Conservation (phyloP, 1,140 invertebrate genomes). For the Hyphantria cunea region DNA sequence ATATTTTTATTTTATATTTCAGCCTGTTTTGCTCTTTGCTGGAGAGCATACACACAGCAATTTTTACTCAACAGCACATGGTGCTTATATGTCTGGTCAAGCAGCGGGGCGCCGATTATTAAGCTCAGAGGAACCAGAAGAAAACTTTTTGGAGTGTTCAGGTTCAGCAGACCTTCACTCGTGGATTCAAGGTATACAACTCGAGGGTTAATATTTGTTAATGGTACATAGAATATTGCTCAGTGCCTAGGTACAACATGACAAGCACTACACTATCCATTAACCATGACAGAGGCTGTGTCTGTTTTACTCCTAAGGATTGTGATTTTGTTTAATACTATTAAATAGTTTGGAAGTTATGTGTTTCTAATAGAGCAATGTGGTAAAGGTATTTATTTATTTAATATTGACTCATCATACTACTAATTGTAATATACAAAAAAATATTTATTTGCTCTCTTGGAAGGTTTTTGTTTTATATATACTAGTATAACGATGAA, state of each 20-base stretch:
- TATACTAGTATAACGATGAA: neutral
- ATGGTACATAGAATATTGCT: slow-evolving; percentile 18
- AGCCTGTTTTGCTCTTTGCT: slow-evolving; percentile 94
- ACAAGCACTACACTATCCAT: slow-evolving; percentile 22
- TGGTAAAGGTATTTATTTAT: slow-evolving; percentile 11
- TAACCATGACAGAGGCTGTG: slow-evolving; percentile 25
- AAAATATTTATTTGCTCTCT: neutral
- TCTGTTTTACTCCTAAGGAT: slow-evolving; percentile 24
- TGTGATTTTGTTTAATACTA: slow-evolving; percentile 29
- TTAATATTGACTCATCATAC: neutral
- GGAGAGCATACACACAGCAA: slow-evolving; percentile 97
- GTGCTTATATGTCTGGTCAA: slow-evolving; percentile 94
- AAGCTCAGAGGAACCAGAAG: slow-evolving; percentile 82
- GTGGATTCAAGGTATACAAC: slow-evolving; percentile 89
- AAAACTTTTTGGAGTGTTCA: slow-evolving; percentile 85
- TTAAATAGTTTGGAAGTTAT: slow-evolving; percentile 8
- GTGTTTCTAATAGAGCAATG: neutral
- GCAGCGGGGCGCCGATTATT: slow-evolving; percentile 90
- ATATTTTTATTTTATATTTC: slow-evolving; percentile 39
- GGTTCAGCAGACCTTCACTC: slow-evolving; percentile 90
- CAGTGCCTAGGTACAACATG: slow-evolving; percentile 22
- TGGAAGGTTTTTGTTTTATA: neutral
- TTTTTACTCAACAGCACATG: slow-evolving; percentile 97
- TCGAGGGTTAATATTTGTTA: slow-evolving; percentile 53
- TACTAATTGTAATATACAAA: neutral